Evolutionary conservation across 2,797 vertebrate species (phyloP).

Genomic region (Pseudochaenichthys georgianus): DNA sequence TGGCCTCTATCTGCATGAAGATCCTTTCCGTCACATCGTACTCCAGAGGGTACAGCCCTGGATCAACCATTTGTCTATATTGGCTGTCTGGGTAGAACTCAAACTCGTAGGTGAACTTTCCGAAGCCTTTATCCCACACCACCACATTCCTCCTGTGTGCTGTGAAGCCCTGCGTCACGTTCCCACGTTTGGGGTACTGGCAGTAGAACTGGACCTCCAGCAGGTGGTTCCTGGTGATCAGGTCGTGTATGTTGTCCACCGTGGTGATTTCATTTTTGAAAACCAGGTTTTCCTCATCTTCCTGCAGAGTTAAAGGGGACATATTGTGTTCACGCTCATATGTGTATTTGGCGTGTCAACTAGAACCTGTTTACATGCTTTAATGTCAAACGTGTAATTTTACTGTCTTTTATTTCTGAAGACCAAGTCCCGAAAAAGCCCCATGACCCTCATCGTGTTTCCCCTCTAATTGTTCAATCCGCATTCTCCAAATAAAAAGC

Average conservation of each 20-base stretch:
- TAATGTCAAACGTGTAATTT: too few relatives aligned
- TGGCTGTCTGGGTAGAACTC: conserved; percentile 67
- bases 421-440: too few relatives aligned
- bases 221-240: conserved; percentile 77
- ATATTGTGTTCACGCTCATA: too few relatives aligned
- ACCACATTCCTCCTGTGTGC: conserved; percentile 57
- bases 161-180: conserved; percentile 61
- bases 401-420: too few relatives aligned
- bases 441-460: too few relatives aligned
- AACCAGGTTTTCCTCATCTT: conserved; percentile 65
- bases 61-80: conserved; percentile 42
- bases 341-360: not conserved
- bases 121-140: conserved; percentile 75
- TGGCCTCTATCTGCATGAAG: conserved; percentile 78
- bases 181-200: conserved; percentile 74
- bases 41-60: conserved; percentile 69
- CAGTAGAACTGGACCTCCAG: conserved; percentile 76
- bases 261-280: conserved; percentile 79
- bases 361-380: too few relatives aligned
- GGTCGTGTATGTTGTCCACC: not conserved
- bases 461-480: too few relatives aligned
- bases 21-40: conserved; percentile 64
- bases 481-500: not conserved
- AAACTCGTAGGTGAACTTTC: conserved; percentile 76
- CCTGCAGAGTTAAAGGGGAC: conserved; percentile 55